These are phyloP conservation scores for Agrotis ipsilon DNA, from an alignment of 2,888 invertebrate genomes.

Conservation along the genomic window DNA sequence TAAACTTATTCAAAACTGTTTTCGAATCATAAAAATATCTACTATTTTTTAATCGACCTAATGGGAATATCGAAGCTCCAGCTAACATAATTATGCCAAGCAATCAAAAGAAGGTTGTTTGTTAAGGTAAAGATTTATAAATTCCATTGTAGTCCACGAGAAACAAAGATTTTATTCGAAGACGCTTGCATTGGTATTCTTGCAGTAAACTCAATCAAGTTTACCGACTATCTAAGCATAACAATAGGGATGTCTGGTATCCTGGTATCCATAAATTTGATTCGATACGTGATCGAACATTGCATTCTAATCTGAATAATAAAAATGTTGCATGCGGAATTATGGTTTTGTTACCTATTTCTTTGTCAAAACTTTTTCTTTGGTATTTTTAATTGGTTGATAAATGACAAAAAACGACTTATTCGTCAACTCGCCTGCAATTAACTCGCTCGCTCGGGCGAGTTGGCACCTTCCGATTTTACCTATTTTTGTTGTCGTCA, in stretches of 20 bases:
- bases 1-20: neutral
- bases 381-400: no score
- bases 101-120: no score
- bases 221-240: constrained; percentile 26
- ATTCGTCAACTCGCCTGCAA: no score
- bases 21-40: no score
- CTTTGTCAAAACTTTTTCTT: neutral
- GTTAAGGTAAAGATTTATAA: neutral
- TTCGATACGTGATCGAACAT: neutral
- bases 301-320: neutral
- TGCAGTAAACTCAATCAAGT: constrained; percentile 7
- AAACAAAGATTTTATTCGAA: constrained; percentile 17
- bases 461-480: no score
- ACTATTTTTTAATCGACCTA: no score
- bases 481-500: no score
- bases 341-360: neutral
- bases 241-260: constrained; percentile 27
- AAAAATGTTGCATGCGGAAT: neutral
- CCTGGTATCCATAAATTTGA: constrained; percentile 16
- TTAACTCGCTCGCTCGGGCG: no score
- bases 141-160: constrained; percentile 8
- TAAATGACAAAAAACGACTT: no score
- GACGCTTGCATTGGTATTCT: constrained; percentile 44
- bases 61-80: no score
- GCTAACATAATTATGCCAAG: no score